These are phyloP conservation scores for Acrocephalus scirpaceus DNA, from an alignment of 2,797 vertebrate species.

Conservation along the genomic window DNA sequence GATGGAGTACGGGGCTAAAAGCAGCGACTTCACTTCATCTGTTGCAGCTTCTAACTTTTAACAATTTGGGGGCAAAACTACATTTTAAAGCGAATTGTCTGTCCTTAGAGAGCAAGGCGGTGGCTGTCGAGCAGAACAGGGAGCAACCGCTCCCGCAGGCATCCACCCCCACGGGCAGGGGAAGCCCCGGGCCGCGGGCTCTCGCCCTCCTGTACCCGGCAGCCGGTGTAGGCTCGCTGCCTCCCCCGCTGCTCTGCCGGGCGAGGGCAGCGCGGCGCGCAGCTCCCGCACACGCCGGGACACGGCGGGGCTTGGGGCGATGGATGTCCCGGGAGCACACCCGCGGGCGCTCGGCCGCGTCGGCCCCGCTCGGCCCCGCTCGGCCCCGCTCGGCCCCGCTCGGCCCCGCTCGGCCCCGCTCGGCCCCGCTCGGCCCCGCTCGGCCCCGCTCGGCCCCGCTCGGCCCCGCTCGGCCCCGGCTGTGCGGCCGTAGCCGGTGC, in stretches of 20 bases:
- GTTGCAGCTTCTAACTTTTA: neutral
- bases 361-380: neutral
- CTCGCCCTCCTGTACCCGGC: too few species aligned
- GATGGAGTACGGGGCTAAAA: neutral
- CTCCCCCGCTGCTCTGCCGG: neutral
- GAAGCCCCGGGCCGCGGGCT: neutral
- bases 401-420: neutral
- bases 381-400: neutral
- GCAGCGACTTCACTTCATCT: neutral
- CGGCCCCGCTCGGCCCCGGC: too few species aligned
- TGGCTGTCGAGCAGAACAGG: accelerated
- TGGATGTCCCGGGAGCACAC: accelerated
- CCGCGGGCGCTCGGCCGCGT: too few species aligned
- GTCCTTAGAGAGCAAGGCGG: neutral
- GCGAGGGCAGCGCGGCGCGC: neutral
- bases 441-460: neutral
- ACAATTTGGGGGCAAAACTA: accelerated
- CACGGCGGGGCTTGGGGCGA: too few species aligned
- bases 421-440: neutral
- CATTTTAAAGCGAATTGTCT: accelerated
- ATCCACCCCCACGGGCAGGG: accelerated
- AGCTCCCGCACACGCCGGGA: neutral
- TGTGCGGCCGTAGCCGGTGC: neutral
- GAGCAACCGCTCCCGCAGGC: accelerated
- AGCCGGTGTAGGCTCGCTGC: accelerated